phyloP scores from a whole-genome alignment of 1,140 invertebrate species.

The Leptinotarsa undecemlineata region DNA sequence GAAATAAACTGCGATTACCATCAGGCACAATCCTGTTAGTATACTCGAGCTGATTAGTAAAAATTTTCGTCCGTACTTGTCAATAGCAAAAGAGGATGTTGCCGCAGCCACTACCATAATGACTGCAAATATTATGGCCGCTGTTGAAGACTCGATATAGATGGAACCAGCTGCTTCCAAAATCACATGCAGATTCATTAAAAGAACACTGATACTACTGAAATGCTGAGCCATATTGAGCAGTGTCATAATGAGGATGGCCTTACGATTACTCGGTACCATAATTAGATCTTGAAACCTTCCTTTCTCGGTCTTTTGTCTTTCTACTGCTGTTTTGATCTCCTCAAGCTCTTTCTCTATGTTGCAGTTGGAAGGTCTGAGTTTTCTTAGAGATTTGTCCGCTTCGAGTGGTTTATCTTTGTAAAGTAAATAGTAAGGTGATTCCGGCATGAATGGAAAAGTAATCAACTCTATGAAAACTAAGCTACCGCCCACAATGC shows the following conservation, averaged over 20 bases:
- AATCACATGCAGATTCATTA: conserved; percentile 62
- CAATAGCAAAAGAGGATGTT: conserved; percentile 42
- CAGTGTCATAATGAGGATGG: conserved; percentile 51
- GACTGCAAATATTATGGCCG: conserved; percentile 49
- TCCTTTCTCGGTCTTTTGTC: conserved; percentile 47
- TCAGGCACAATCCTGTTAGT: conserved; percentile 43
- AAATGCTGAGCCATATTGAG: conserved; percentile 63
- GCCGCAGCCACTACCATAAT: conserved; percentile 48
- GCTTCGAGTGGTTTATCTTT: conserved; percentile 58
- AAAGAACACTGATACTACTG: conserved; percentile 60
- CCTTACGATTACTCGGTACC: conserved; percentile 42
- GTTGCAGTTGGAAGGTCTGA: conserved; percentile 56
- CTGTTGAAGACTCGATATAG: conserved; percentile 42
- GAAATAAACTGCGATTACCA: conserved; percentile 50
- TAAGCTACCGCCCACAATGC: conserved; percentile 44
- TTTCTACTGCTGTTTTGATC: conserved; percentile 48
- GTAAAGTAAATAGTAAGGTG: conserved; percentile 47
- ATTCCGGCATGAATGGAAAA: conserved; percentile 50
- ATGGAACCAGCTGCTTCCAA: conserved; percentile 50
- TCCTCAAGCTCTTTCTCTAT: conserved; percentile 58
- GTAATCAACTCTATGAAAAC: conserved; percentile 37
- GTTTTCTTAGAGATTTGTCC: conserved; percentile 56
- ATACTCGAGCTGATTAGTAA: conserved; percentile 47
- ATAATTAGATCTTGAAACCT: conserved; percentile 46
- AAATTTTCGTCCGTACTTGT: conserved; percentile 49